Percentiles rank a stretch among this genome's conserved stretches.
phyloP scores from a whole-genome alignment of 2,888 invertebrate genomes.

The Tortrix viridana region DNA sequence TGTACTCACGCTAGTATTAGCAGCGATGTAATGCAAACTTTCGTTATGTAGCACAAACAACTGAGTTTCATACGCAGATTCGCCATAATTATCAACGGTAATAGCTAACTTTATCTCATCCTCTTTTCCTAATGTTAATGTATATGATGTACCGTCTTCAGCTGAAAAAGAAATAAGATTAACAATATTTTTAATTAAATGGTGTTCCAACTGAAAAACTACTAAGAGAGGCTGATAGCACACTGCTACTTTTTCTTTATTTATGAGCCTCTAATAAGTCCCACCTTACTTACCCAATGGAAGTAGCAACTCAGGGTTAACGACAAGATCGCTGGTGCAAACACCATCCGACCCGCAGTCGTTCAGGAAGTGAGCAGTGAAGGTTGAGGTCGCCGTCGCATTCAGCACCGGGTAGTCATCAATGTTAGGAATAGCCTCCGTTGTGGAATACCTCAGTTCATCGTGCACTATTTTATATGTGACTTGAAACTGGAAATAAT shows the following conservation, averaged over 20 bases:
- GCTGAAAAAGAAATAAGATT: slow-evolving; percentile 49
- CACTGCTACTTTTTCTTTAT: not conserved
- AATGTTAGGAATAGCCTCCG: slow-evolving; percentile 87
- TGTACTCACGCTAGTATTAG: slow-evolving; percentile 84
- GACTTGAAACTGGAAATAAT: slow-evolving; percentile 87
- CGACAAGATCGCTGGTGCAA: slow-evolving; percentile 92
- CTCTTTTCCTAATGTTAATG: slow-evolving; percentile 87
- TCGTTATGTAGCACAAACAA: slow-evolving; percentile 91
- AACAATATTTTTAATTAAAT: not conserved
- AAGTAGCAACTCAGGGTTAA: slow-evolving; percentile 86
- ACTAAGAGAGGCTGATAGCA: not conserved
- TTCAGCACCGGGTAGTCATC: slow-evolving; percentile 94
- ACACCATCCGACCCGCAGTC: slow-evolving; percentile 95
- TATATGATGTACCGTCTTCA: slow-evolving; percentile 72
- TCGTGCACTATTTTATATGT: slow-evolving; percentile 92
- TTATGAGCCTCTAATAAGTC: not conserved
- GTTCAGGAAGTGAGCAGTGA: slow-evolving; percentile 94
- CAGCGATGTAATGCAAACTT: slow-evolving; percentile 91
- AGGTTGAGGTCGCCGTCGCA: slow-evolving; percentile 91
- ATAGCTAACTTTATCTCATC: slow-evolving; percentile 91
- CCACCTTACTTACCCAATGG: slow-evolving; percentile 76
- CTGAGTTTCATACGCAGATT: slow-evolving; percentile 95
- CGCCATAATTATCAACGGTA: slow-evolving; percentile 90
- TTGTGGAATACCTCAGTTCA: slow-evolving; percentile 81
- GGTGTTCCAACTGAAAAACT: not conserved